Conservation (phyloP, 1,140 invertebrate species). For the Leptinotarsa undecemlineata region DNA sequence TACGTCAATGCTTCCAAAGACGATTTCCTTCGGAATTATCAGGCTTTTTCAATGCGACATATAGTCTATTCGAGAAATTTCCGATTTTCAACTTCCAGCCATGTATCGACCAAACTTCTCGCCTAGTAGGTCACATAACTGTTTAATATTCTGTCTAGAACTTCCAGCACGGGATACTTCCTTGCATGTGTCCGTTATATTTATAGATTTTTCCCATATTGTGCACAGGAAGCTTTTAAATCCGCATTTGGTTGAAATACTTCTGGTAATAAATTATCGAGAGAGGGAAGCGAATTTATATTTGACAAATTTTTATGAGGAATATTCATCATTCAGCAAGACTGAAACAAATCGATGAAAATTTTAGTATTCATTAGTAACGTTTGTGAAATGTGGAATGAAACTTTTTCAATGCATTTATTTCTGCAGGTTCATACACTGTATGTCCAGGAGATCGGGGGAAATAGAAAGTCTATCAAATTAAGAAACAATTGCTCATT, state of each 20-base stretch:
- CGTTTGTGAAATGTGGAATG: too few relatives aligned
- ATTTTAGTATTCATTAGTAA: too few relatives aligned
- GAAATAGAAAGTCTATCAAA: too few relatives aligned
- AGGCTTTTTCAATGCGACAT: too few relatives aligned
- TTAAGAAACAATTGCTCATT: too few relatives aligned
- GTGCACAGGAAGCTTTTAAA: constrained; percentile 20
- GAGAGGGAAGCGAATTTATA: not conserved
- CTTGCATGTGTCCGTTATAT: constrained; percentile 9
- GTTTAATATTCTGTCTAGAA: not conserved
- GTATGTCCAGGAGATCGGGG: too few relatives aligned
- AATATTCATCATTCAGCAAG: not conserved
- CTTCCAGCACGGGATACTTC: not conserved
- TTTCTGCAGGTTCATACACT: too few relatives aligned
- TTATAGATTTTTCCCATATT: constrained; percentile 13
- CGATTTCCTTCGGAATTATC: too few relatives aligned
- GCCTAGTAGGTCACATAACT: not conserved
- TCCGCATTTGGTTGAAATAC: constrained; percentile 13
- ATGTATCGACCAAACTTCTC: constrained; percentile 1
- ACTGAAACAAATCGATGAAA: not conserved
- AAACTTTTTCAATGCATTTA: too few relatives aligned
- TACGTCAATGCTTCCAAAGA: too few relatives aligned
- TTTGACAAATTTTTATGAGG: constrained; percentile 21
- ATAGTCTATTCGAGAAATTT: too few relatives aligned
- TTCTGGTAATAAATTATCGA: constrained; percentile 19
- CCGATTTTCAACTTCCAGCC: not conserved